Evolutionary conservation across 2,113 vertebrate species (phyloP).

Genomic region (Stercorarius parasiticus): DNA sequence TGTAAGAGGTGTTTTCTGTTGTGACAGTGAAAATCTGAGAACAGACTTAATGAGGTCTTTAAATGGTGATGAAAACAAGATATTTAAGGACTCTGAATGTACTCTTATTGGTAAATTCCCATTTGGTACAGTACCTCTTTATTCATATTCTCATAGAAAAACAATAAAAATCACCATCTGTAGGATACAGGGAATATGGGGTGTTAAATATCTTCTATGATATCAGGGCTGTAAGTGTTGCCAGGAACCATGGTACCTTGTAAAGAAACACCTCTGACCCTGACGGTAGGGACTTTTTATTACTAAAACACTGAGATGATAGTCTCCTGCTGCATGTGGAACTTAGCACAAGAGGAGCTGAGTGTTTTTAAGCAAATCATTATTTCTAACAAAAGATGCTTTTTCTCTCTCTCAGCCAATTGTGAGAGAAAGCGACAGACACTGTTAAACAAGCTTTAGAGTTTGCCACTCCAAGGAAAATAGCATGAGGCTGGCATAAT

Average conservation of each 20-base stretch:
- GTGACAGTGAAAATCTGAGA: not conserved
- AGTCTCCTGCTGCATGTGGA: not conserved
- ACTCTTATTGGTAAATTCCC: not conserved
- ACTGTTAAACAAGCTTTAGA: constrained; percentile 3
- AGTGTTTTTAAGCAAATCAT: constrained; percentile 33
- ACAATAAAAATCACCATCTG: not conserved
- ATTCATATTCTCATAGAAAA: not conserved
- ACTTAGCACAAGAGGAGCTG: constrained; percentile 12
- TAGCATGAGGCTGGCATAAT: not conserved
- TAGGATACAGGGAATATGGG: not conserved
- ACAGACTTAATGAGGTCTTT: not conserved
- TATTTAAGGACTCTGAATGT: not conserved
- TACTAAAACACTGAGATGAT: not conserved
- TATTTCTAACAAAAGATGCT: constrained; percentile 32
- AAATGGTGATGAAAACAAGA: not conserved
- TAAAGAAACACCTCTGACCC: not conserved
- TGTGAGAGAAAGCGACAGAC: not conserved
- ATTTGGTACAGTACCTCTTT: not conserved
- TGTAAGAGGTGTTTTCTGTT: not conserved
- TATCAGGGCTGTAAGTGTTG: not conserved
- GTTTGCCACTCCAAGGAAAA: not conserved
- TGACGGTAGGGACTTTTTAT: not conserved
- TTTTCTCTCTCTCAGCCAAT: not conserved
- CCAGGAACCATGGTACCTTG: not conserved
- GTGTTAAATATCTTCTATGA: not conserved